These are phyloP conservation scores for Carpatolechia fugitivella DNA, from an alignment of 2,888 invertebrate species.

Conservation along the genomic window DNA sequence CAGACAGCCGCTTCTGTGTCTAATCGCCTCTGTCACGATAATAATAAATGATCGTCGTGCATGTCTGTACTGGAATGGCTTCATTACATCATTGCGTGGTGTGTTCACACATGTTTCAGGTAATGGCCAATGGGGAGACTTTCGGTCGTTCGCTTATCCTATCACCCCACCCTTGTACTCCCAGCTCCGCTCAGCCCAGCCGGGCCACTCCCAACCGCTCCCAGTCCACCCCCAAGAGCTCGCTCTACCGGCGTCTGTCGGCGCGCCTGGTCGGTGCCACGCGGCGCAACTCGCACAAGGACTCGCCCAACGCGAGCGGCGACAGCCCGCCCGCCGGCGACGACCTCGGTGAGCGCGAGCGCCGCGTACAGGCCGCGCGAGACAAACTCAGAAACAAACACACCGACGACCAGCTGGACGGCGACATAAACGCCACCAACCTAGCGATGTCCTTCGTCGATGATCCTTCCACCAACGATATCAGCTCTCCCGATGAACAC, in stretches of 20 bases:
- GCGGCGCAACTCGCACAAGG: constrained; percentile 49
- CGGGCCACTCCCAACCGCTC: constrained; percentile 62
- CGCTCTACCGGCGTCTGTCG: constrained; percentile 70
- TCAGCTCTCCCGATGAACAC: constrained; percentile 41
- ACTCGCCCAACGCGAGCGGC: constrained; percentile 27
- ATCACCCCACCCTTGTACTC: constrained; percentile 66
- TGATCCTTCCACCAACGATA: constrained; percentile 44
- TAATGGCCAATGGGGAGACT: constrained; percentile 84
- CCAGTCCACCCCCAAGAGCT: constrained; percentile 70
- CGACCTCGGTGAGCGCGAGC: constrained; percentile 51
- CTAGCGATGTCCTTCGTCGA: constrained; percentile 56
- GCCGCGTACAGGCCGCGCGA: constrained; percentile 52
- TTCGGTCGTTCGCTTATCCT: constrained; percentile 82
- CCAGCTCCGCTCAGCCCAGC: constrained; percentile 55
- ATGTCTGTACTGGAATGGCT: constrained; percentile 78
- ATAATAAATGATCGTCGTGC: constrained; percentile 59
- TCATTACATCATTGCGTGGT: constrained; percentile 80
- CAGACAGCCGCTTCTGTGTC: constrained; percentile 53
- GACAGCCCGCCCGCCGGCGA: constrained; percentile 2
- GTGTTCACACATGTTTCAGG: constrained; percentile 83
- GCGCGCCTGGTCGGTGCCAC: constrained; percentile 61
- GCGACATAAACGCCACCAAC: constrained; percentile 56
- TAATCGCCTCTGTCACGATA: constrained; percentile 58
- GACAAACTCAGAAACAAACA: constrained; percentile 53
- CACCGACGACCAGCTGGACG: constrained; percentile 46